Percentiles rank a stretch among this genome's conserved stretches.
Evolutionary conservation across 2,888 invertebrate species (phyloP).

Genomic region (Andrena fulva): DNA sequence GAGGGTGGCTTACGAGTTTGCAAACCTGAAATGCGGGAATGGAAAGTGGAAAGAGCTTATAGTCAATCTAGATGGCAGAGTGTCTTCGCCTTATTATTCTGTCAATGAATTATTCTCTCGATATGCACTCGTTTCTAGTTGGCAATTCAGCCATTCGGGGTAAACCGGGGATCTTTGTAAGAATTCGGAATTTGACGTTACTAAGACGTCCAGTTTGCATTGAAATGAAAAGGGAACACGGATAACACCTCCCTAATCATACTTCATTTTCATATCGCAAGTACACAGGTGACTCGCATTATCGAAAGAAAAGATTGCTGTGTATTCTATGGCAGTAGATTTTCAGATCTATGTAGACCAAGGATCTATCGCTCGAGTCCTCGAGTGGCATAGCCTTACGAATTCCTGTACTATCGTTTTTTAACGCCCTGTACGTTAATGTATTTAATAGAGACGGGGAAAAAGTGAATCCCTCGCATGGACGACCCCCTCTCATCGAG

Average conservation of each 20-base stretch:
- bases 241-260: no score
- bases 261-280: no score
- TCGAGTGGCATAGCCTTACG: background rate
- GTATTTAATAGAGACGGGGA: slow-evolving; percentile 49
- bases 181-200: background rate
- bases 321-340: background rate
- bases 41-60: background rate
- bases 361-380: background rate
- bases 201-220: background rate
- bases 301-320: background rate
- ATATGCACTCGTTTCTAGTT: no score
- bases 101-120: no score
- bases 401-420: background rate
- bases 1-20: background rate
- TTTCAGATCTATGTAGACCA: background rate
- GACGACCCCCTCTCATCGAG: slow-evolving; percentile 60
- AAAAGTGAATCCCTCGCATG: slow-evolving; percentile 55
- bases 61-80: background rate
- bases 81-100: no score
- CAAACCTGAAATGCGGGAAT: background rate
- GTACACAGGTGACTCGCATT: background rate
- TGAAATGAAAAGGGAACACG: background rate
- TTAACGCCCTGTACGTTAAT: slow-evolving; percentile 39
- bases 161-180: background rate
- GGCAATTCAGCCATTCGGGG: no score